These are phyloP conservation scores for Ephestia elutella DNA, from an alignment of 1,140 invertebrate species.

Conservation along the genomic window DNA sequence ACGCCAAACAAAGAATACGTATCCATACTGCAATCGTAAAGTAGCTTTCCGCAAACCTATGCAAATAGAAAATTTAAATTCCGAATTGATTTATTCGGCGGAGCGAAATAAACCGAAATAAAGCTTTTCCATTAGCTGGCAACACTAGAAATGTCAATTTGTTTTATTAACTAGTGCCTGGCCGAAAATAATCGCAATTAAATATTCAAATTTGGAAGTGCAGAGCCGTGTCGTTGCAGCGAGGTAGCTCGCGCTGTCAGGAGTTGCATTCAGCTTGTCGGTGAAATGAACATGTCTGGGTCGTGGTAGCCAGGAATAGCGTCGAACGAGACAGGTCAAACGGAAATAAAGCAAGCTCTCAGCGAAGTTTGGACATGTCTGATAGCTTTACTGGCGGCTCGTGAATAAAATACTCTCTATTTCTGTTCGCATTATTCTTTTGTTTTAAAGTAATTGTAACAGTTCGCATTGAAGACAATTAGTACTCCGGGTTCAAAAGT, in stretches of 20 bases:
- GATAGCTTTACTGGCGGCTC: constrained; percentile 52
- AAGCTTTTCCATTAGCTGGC: constrained; percentile 28
- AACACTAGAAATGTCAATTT: constrained; percentile 41
- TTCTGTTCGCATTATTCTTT: constrained; percentile 38
- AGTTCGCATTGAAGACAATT: neutral
- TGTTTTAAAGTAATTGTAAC: constrained; percentile 1
- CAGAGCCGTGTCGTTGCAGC: constrained; percentile 58
- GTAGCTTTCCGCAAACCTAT: constrained; percentile 29
- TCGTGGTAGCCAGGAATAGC: constrained; percentile 56
- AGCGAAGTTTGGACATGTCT: constrained; percentile 65
- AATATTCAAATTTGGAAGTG: constrained; percentile 66
- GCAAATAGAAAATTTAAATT: constrained; percentile 38
- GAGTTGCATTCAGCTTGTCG: constrained; percentile 61
- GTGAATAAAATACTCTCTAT: constrained; percentile 60
- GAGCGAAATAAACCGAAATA: constrained; percentile 23
- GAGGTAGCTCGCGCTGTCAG: constrained; percentile 47
- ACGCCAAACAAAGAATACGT: constrained; percentile 46
- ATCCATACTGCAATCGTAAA: constrained; percentile 41
- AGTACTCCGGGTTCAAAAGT: too few species aligned
- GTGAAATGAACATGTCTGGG: constrained; percentile 61
- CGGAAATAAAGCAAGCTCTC: constrained; percentile 67
- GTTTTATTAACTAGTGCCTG: constrained; percentile 41
- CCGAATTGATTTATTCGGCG: constrained; percentile 29
- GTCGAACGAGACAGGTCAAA: constrained; percentile 65
- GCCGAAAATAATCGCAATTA: constrained; percentile 55